These are phyloP conservation scores for Daptonema setosum DNA, from an alignment of 2,888 invertebrate species.

Conservation along the genomic window DNA sequence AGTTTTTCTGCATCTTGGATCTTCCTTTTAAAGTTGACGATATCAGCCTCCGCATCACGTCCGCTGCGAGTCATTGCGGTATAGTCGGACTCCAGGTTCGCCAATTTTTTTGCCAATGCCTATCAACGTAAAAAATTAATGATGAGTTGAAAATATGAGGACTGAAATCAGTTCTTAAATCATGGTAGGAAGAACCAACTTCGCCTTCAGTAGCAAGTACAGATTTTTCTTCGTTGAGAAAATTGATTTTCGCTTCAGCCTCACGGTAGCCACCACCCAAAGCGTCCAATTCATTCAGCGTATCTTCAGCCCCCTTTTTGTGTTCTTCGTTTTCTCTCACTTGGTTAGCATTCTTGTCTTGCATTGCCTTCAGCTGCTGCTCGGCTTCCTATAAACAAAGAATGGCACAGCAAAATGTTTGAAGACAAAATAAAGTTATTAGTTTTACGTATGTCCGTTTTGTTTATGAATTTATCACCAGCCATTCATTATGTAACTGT, in stretches of 20 bases:
- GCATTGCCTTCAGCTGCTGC: background rate
- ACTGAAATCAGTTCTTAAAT: too few relatives aligned
- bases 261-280: background rate
- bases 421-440: background rate
- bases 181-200: too few relatives aligned
- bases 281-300: background rate
- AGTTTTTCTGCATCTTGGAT: constrained; percentile 48
- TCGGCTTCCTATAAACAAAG: background rate
- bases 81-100: background rate
- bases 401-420: background rate
- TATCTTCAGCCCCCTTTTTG: background rate
- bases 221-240: too few relatives aligned
- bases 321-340: background rate
- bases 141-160: too few relatives aligned
- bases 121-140: too few relatives aligned
- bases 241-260: background rate
- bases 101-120: background rate
- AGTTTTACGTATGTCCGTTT: too few relatives aligned
- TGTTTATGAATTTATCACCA: too few relatives aligned
- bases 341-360: background rate
- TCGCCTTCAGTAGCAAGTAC: too few relatives aligned
- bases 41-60: constrained; percentile 79
- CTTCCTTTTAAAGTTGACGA: constrained; percentile 68
- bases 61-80: background rate
- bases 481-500: too few relatives aligned